Evolutionary conservation across 2,797 vertebrate species (phyloP).

Genomic region (Ambastaia sidthimunki): DNA sequence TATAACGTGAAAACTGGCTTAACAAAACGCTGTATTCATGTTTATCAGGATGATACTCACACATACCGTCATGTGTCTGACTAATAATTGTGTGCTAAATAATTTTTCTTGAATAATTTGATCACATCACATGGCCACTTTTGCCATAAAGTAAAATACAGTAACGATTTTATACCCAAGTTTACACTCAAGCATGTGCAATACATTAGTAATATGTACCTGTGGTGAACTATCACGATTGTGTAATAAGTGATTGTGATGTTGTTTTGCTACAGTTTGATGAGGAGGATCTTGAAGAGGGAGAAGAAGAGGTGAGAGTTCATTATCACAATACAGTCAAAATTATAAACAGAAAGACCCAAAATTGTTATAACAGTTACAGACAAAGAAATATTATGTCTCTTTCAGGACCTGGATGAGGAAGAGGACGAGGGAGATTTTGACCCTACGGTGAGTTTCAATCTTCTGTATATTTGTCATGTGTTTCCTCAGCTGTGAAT

Average conservation of each 20-base stretch:
- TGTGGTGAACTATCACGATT: not conserved
- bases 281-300: conserved; percentile 93
- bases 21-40: no score
- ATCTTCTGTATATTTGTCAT: not conserved
- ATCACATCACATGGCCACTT: no score
- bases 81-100: no score
- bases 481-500: not conserved
- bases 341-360: not conserved
- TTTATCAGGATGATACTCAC: no score
- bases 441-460: conserved; percentile 84
- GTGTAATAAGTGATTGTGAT: not conserved
- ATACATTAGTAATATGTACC: no score
- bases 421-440: conserved; percentile 90
- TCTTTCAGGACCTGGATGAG: conserved; percentile 83
- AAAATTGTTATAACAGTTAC: not conserved
- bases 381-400: conserved; percentile 38
- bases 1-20: no score
- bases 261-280: conserved; percentile 85
- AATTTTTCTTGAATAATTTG: no score
- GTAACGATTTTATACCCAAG: no score
- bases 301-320: conserved; percentile 91
- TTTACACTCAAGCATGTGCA: no score
- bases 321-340: not conserved
- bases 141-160: no score
- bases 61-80: no score